A percentile compares a stretch with the other conserved stretches of the same genome.
These are phyloP conservation scores for Lamellibrachia columna DNA, from an alignment of 2,888 invertebrate genomes.

Conservation along the genomic window DNA sequence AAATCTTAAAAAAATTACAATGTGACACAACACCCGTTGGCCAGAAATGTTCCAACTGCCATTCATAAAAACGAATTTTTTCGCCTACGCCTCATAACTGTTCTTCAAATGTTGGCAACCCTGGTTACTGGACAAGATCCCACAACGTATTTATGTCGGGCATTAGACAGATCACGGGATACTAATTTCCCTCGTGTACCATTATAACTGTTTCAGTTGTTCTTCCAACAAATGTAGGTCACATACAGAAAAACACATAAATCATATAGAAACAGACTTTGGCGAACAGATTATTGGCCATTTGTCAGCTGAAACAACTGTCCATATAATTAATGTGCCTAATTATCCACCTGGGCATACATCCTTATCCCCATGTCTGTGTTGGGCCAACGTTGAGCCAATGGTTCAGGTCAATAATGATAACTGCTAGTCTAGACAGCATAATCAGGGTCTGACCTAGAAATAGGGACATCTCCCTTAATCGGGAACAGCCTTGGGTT, in stretches of 20 bases:
- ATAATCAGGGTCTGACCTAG: neutral
- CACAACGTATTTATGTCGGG: neutral
- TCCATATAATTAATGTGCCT: neutral
- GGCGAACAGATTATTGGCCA: neutral
- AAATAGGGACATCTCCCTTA: neutral
- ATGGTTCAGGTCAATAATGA: neutral
- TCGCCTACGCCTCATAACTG: neutral
- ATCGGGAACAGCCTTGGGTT: neutral
- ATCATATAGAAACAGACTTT: slow-evolving; percentile 11
- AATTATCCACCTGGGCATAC: slow-evolving; percentile 12
- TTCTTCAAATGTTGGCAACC: neutral
- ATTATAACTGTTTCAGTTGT: neutral
- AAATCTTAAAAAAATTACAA: too few species aligned
- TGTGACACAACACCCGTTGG: too few species aligned
- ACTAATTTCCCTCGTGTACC: neutral
- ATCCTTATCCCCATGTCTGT: neutral
- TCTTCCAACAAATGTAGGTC: neutral
- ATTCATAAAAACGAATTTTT: too few species aligned
- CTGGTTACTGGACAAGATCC: neutral
- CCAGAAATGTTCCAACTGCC: too few species aligned
- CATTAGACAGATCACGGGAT: neutral
- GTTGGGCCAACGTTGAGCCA: neutral
- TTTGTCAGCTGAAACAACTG: slow-evolving; percentile 9
- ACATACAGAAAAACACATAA: neutral
- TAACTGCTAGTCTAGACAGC: neutral